Evolutionary conservation across 2,888 invertebrate species (phyloP), one percentile per base, ranked within the genome.

Genomic region (Listrodromus nycthemerus): DNA sequence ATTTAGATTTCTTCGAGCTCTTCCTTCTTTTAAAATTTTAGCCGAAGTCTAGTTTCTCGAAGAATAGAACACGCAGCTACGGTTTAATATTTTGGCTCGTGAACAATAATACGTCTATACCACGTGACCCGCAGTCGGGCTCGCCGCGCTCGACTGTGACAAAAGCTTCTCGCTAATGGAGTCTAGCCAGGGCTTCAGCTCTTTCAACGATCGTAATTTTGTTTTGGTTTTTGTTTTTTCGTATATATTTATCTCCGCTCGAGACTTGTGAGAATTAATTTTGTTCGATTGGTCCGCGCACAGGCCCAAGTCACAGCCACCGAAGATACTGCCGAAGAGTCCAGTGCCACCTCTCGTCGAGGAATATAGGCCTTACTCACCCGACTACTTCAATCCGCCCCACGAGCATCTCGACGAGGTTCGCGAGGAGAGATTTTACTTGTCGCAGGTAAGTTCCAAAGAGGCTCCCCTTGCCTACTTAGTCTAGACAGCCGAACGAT

Each of bases 381-480:
- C 90, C 52, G 89, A 91, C 58, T 86, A 83, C 24, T 90, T 89
- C 74, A 78, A 87, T 63, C 89, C 90, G 50, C 89, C 91, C 0
- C 92, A 90, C 84, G 91, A 92, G 41, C 92, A 93, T 84, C 88
- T 90, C 74, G 93, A 93, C 30, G 93, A 93, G 80, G 87, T 93
- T 63, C 93, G 93, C 86, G 93, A 93, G 81, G 93, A 93, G 85
- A 89, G 91, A 82, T 89, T 86, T 80, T 91, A 90, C 86, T 88
- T 93, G 80, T 92, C 92, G 67, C 93, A 93, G 93, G 93, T 93
- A 66, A 66, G 1, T 6, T 24, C 13, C 21, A 24, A 10, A 21
- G 58, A 24, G 13, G 8, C 27, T 45, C 27, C 2, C 13, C 41
- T 41, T 13, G 41, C 41, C 41, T 21, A 30, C n/a, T 7, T 52